Base-by-base conservation (phyloP, 2,797 vertebrate genomes). In the Pseudochaenichthys georgianus region DNA sequence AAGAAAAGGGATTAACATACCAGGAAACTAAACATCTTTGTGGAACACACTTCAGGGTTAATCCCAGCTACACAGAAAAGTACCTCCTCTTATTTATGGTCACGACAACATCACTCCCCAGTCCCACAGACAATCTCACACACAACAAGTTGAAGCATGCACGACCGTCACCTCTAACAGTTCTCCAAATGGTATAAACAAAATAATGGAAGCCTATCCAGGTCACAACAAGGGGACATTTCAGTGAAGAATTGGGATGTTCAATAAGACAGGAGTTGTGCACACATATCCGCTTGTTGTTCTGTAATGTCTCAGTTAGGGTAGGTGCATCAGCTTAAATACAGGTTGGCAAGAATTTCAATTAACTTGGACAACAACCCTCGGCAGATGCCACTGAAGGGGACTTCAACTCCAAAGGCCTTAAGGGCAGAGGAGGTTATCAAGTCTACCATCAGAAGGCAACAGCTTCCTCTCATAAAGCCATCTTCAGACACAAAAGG, bases 21-120 rank as follows among this genome's bases (percentile, higher is more conserved):
- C 83, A 69, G 85, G 80, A 85, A 88, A 94, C 88, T 92, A 94
- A 93, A 92, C 88, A 83, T 81, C 84, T 89, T 88, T 91, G 88
- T 91, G 84, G 83, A 85, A 80, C 77, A 55, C 89, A 90, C 91
- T 79, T 86, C 68, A 7, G 67, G 76, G 84, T 87, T 92, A 92
- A 93, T 89, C 88, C 83, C 60, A 47, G 72, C 82, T 58, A 23
- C 67, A 64, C 59, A 60, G 53, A 77, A 71, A 86, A 77, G 71
- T 59, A 45, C 68, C 80, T 76, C 57, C 57, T 15, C 79, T 81
- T 72, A 45, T 38, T 87, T 80, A 82, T 63, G 71, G 80, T 78
- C 28, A 11, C 75, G 70, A 9, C 55, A 1, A 75, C 67, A 59
- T 71, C 61, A 63, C 53, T 70, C 54, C 64, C 34, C 12, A 60